Evolutionary conservation across 2,888 invertebrate species (phyloP).

Genomic region (Clunio marinus): DNA sequence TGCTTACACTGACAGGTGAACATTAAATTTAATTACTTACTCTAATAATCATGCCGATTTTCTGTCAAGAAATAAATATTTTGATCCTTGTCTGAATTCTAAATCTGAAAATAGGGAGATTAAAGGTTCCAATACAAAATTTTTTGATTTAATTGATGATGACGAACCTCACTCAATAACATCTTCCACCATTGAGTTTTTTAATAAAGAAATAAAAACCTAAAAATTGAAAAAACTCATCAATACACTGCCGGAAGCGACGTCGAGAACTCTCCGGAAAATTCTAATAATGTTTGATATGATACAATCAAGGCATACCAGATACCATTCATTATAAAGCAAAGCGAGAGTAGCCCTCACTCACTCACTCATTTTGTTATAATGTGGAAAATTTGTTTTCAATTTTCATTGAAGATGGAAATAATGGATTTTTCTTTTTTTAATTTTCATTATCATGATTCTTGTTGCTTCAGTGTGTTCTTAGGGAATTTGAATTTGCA

Average conservation of each 20-base stretch:
- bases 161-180: background rate
- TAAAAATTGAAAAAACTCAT: constrained; percentile 28
- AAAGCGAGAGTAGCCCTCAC: too few species aligned
- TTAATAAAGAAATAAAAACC: background rate
- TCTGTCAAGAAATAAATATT: background rate
- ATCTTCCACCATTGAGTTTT: background rate
- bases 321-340: too few species aligned
- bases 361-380: background rate
- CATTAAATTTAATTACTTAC: constrained; percentile 23
- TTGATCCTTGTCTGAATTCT: too few species aligned
- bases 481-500: background rate
- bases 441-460: constrained; percentile 21
- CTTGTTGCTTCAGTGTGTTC: background rate
- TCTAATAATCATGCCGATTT: background rate
- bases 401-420: background rate
- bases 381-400: constrained; percentile 1
- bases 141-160: background rate
- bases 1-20: constrained; percentile 29
- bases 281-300: constrained; percentile 32
- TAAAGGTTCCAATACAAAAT: too few species aligned
- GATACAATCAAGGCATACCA: constrained; percentile 30
- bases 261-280: background rate
- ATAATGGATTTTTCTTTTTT: constrained; percentile 2
- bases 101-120: too few species aligned
- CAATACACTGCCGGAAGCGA: constrained; percentile 24